A percentile compares a stretch with the other conserved stretches of the same genome.
These are phyloP conservation scores for Rhagophthalmus giganteus DNA, from an alignment of 2,888 invertebrate genomes.

Conservation along the genomic window DNA sequence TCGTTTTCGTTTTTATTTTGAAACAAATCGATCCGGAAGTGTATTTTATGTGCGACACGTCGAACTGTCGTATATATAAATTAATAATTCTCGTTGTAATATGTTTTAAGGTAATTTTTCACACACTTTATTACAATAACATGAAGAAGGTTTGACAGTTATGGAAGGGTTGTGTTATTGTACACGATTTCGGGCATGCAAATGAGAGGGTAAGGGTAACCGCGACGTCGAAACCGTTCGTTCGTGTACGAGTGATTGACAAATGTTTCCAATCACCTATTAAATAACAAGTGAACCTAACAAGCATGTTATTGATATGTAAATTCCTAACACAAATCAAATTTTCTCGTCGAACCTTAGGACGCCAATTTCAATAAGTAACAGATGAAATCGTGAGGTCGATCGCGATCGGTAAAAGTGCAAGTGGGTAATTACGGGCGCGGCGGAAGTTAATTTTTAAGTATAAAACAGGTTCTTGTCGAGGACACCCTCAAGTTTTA, in stretches of 20 bases:
- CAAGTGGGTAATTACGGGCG: too few relatives aligned
- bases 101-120: conserved; percentile 25
- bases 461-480: neutral
- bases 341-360: conserved; percentile 13
- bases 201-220: conserved; percentile 31
- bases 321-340: conserved; percentile 13
- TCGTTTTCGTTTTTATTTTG: too few relatives aligned
- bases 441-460: too few relatives aligned
- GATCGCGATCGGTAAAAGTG: too few relatives aligned
- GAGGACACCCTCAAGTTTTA: conserved; percentile 4
- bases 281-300: conserved; percentile 27
- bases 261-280: conserved; percentile 31
- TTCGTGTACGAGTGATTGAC: conserved; percentile 30
- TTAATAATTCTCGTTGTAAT: conserved; percentile 7
- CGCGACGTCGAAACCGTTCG: conserved; percentile 27
- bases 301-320: conserved; percentile 26
- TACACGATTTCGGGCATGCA: conserved; percentile 27
- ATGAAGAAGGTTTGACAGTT: conserved; percentile 31
- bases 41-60: neutral
- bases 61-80: conserved; percentile 4
- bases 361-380: too few relatives aligned
- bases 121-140: conserved; percentile 26
- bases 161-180: conserved; percentile 33
- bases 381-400: too few relatives aligned
- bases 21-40: conserved; percentile 3